Evolutionary conservation across 2,113 vertebrate species (phyloP).

Genomic region (Meriones unguiculatus): DNA sequence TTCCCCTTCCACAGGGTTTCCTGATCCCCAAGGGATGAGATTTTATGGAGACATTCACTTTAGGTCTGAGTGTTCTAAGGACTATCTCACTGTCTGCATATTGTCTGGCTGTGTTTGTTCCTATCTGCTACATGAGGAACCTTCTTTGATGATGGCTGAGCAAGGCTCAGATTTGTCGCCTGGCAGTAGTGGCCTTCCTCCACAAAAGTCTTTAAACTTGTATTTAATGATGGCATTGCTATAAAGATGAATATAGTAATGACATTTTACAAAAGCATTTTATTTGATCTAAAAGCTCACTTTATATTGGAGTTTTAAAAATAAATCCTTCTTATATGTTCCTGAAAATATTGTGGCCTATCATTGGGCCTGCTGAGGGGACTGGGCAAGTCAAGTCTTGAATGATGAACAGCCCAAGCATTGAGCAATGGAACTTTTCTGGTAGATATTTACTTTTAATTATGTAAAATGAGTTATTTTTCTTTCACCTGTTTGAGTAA

Average conservation of each 20-base stretch:
- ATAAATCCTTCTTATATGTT: neutral
- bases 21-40: neutral
- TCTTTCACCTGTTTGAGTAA: conserved; percentile 63
- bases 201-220: neutral
- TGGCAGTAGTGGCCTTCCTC: neutral
- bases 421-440: conserved; percentile 44
- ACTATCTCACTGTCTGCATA: neutral
- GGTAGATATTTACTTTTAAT: conserved; percentile 49
- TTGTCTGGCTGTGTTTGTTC: too few relatives aligned
- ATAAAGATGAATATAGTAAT: conserved; percentile 33
- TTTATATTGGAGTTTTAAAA: conserved; percentile 29
- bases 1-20: neutral
- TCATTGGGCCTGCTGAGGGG: neutral
- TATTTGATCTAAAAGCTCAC: neutral
- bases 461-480: conserved; percentile 32
- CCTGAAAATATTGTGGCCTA: neutral
- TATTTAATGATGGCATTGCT: neutral
- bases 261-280: neutral
- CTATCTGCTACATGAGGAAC: neutral
- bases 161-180: neutral
- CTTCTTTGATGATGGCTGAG: neutral
- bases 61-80: neutral
- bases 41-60: neutral
- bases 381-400: neutral
- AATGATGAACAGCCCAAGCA: neutral